Evolutionary conservation across 2,888 invertebrate genomes (phyloP).

Genomic region (Dolichomitus sp.): DNA sequence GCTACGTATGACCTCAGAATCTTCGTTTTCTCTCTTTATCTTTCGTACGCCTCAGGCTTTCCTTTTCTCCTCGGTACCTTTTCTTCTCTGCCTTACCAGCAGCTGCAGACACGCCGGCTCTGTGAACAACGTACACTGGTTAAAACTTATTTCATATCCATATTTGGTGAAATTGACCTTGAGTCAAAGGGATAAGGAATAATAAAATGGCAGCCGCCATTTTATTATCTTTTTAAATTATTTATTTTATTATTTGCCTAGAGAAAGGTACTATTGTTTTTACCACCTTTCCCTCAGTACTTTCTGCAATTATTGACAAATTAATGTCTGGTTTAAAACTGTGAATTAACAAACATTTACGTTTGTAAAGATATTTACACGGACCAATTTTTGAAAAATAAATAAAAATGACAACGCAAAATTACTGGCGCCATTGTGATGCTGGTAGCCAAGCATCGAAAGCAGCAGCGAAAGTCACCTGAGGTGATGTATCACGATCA

Average conservation of each 20-base stretch:
- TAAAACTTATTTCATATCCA: slow-evolving; percentile 26
- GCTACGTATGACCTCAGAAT: slow-evolving; percentile 49
- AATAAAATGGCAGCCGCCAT: background rate
- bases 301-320: too few species aligned
- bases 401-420: background rate
- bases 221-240: too few species aligned
- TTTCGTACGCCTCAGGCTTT: background rate
- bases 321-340: too few species aligned
- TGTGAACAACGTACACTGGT: slow-evolving; percentile 37
- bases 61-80: slow-evolving; percentile 16
- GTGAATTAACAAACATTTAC: too few species aligned
- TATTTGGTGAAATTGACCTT: slow-evolving; percentile 29
- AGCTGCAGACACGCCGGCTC: slow-evolving; percentile 33
- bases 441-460: background rate
- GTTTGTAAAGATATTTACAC: too few species aligned
- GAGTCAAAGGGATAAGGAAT: slow-evolving; percentile 1
- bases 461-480: background rate
- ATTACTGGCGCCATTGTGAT: background rate
- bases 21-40: slow-evolving; percentile 25
- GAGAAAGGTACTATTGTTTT: too few species aligned
- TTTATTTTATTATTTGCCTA: too few species aligned
- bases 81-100: slow-evolving; percentile 26
- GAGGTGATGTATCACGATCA: background rate
- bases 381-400: background rate
- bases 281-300: too few species aligned